phyloP scores from a whole-genome alignment of 2,888 invertebrate species.

The Troides aeacus region DNA sequence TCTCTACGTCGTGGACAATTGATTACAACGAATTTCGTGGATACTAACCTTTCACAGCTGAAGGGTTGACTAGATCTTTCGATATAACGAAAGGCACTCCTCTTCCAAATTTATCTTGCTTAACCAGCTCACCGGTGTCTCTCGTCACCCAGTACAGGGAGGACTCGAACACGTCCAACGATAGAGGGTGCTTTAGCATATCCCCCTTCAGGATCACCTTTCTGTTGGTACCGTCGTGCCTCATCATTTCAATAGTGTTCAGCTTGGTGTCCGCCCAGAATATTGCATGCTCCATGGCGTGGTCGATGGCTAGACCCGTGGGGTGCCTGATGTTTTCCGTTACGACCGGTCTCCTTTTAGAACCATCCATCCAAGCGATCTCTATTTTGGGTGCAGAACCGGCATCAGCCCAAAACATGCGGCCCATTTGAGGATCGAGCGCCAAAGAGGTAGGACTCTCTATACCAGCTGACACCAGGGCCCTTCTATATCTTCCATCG shows the following conservation, averaged over 20 bases:
- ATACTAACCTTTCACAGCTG: conserved; percentile 86
- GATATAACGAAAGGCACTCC: conserved; percentile 92
- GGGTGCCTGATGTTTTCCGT: conserved; percentile 92
- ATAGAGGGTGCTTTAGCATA: conserved; percentile 87
- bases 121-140: conserved; percentile 91
- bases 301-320: conserved; percentile 93
- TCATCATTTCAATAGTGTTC: conserved; percentile 92
- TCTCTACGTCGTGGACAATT: not conserved
- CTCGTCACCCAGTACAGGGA: conserved; percentile 95
- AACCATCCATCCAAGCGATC: conserved; percentile 98
- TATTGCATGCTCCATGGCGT: conserved; percentile 91
- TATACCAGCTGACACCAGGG: conserved; percentile 87
- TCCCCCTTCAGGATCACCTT: conserved; percentile 87
- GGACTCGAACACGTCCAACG: conserved; percentile 96
- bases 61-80: conserved; percentile 90
- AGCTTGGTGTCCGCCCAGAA: conserved; percentile 98
- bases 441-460: conserved; percentile 94
- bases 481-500: conserved; percentile 93
- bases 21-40: no score
- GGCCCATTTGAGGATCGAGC: conserved; percentile 91
- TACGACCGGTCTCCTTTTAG: conserved; percentile 89
- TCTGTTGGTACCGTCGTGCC: conserved; percentile 88
- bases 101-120: conserved; percentile 97
- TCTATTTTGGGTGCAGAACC: conserved; percentile 96
- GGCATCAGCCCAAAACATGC: conserved; percentile 96